phyloP scores from a whole-genome alignment of 37 sponge, comb jelly and placozoan genomes.

The Bolinopsis microptera region DNA sequence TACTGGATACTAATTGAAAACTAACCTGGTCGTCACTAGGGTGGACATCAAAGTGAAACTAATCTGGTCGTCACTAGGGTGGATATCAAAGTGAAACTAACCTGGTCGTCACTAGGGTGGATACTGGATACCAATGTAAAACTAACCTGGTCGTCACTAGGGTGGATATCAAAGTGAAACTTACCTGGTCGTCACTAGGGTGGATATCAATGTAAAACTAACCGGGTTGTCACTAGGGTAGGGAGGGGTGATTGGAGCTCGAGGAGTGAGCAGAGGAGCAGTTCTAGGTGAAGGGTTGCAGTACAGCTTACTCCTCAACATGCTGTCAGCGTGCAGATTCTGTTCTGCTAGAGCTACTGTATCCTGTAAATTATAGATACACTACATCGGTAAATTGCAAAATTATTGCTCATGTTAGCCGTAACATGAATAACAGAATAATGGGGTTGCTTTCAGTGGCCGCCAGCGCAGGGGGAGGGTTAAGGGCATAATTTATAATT shows the following conservation, averaged over 20 bases:
- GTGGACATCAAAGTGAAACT: not conserved
- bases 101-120: not conserved
- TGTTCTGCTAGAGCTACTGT: not conserved
- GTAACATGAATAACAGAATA: too few relatives aligned
- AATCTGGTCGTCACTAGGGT: not conserved
- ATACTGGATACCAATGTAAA: not conserved
- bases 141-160: not conserved
- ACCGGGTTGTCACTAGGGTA: constrained; percentile 35
- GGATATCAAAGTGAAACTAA: not conserved
- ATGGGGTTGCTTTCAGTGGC: too few relatives aligned
- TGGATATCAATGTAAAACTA: not conserved
- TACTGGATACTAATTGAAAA: too few relatives aligned
- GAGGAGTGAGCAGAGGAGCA: constrained; percentile 20
- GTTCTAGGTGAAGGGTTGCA: constrained; percentile 9
- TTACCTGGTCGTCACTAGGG: not conserved
- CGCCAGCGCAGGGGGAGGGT: too few relatives aligned
- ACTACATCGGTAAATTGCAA: too few relatives aligned
- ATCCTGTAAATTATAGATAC: too few relatives aligned
- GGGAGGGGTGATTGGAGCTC: constrained; percentile 46
- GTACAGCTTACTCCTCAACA: constrained; percentile 7
- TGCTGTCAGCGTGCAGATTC: constrained; percentile 6
- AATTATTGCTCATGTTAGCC: too few relatives aligned
- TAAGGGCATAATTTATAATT: too few relatives aligned
- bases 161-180: not conserved
- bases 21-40: too few relatives aligned